Evolutionary conservation across 37 sponge, comb jelly and placozoan species (phyloP).

Genomic region (Mnemiopsis leidyi): DNA sequence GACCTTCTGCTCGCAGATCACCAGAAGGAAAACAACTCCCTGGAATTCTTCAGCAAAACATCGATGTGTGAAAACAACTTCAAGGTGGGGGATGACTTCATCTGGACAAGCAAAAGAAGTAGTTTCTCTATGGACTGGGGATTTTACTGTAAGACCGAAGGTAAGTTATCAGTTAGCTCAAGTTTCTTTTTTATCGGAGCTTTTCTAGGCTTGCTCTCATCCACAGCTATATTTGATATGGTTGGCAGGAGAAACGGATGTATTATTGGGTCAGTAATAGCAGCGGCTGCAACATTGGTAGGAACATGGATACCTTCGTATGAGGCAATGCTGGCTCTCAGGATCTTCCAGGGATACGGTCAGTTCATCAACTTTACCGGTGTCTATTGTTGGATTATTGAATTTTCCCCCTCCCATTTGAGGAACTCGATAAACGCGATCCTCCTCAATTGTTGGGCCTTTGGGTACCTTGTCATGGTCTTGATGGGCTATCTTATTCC

Average conservation of each 20-base stretch:
- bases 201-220: conserved; percentile 9
- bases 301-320: not conserved
- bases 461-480: not conserved
- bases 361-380: conserved; percentile 49
- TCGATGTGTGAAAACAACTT: conserved; percentile 46
- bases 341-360: conserved; percentile 62
- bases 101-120: conserved; percentile 1
- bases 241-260: conserved; percentile 38
- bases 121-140: conserved; percentile 48
- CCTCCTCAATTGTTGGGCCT: not conserved
- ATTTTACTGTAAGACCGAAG: conserved; percentile 11
- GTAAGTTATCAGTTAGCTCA: conserved; percentile 14
- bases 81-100: conserved; percentile 13
- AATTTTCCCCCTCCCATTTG: not conserved
- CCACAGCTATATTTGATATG: conserved; percentile 42
- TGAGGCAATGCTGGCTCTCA: not conserved
- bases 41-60: not conserved
- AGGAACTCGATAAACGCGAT: not conserved
- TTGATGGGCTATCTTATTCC: not conserved
- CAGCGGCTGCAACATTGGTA: not conserved
- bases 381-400: conserved; percentile 30
- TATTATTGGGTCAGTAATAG: not conserved
- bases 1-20: not conserved
- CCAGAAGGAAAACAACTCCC: not conserved
- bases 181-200: conserved; percentile 65